Conservation (phyloP, 2,888 invertebrate genomes). For the Periphyllus acericola region DNA sequence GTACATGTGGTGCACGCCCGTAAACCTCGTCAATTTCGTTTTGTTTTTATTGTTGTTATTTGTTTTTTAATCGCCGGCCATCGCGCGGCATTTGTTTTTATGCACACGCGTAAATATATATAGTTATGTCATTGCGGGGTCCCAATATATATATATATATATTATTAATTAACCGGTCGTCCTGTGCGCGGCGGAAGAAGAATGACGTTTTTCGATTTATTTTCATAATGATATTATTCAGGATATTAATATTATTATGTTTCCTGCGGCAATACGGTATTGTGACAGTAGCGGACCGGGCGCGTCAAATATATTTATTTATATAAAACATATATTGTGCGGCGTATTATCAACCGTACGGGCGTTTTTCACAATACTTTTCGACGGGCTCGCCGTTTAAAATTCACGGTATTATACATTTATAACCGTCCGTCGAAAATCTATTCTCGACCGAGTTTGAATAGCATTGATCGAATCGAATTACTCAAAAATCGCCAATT, state of each 20-base stretch:
- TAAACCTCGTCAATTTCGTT: constrained; percentile 28
- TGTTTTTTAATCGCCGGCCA: constrained; percentile 14
- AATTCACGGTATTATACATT: too few species aligned
- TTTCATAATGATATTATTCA: constrained; percentile 34
- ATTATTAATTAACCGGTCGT: constrained; percentile 29
- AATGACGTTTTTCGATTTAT: constrained; percentile 47
- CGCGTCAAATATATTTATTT: background rate
- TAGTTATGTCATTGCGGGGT: background rate
- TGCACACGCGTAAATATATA: background rate
- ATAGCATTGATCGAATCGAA: too few species aligned
- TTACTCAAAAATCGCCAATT: too few species aligned
- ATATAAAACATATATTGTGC: background rate
- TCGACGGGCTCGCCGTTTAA: background rate
- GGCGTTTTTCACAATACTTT: background rate
- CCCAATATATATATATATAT: background rate
- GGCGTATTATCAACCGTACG: background rate
- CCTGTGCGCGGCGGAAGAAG: constrained; percentile 14
- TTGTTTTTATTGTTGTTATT: constrained; percentile 10
- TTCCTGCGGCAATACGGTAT: background rate
- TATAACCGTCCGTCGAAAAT: constrained; percentile 22
- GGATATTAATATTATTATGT: constrained; percentile 39
- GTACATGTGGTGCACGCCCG: background rate
- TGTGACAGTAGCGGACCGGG: background rate
- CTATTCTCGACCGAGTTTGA: background rate
- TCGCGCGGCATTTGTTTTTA: background rate